Conservation (phyloP, 2,113 vertebrate species). For the Peromyscus maniculatus region DNA sequence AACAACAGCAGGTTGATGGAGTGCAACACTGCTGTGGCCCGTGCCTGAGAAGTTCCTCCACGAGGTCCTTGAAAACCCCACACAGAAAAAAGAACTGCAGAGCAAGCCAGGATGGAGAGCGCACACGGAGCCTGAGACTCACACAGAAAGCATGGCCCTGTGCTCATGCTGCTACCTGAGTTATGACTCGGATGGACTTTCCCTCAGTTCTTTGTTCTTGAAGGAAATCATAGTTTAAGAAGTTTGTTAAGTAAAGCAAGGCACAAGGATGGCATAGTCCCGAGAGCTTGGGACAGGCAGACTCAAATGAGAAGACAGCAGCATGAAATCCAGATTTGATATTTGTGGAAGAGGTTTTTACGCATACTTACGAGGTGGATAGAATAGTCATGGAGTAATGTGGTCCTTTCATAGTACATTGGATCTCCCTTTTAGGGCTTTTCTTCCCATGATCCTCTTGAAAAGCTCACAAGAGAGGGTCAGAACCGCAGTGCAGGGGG, state of each 20-base stretch:
- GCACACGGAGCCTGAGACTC: not conserved
- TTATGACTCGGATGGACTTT: no score
- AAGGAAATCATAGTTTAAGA: not conserved
- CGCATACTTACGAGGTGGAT: not conserved
- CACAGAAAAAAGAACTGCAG: not conserved
- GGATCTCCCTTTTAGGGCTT: no score
- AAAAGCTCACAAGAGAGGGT: not conserved
- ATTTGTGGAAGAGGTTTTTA: no score
- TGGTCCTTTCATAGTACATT: not conserved
- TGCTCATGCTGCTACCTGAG: not conserved
- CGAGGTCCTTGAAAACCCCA: not conserved
- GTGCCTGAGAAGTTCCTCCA: not conserved
- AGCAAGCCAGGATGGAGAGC: not conserved
- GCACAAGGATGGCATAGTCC: not conserved
- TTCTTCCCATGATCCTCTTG: not conserved
- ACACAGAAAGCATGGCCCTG: not conserved
- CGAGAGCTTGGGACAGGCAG: not conserved
- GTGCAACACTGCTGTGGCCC: not conserved
- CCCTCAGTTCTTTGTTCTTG: not conserved
- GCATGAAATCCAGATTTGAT: no score
- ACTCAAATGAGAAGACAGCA: not conserved
- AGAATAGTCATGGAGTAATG: not conserved
- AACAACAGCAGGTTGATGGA: no score
- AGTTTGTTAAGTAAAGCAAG: not conserved
- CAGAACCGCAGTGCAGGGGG: not conserved